A percentile compares a stretch with the other conserved stretches of the same genome.
These are phyloP conservation scores for Mormyrops boulengeri DNA, from an alignment of 2,797 vertebrate species.

Conservation along the genomic window DNA sequence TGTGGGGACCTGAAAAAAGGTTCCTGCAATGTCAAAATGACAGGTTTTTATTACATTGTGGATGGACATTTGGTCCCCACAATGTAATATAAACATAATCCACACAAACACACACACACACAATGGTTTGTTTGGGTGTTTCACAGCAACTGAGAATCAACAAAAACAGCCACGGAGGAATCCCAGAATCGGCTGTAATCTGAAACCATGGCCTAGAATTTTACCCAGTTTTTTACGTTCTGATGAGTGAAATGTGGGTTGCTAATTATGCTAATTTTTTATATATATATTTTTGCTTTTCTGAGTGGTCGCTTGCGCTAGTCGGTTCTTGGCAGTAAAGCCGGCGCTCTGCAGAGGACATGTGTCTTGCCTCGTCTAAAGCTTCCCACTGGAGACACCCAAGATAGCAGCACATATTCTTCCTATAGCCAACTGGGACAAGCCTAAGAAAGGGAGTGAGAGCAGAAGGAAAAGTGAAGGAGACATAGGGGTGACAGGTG, in stretches of 20 bases:
- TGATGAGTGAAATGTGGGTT: slow-evolving; percentile 5
- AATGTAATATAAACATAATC: background rate
- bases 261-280: background rate
- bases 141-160: background rate
- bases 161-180: background rate
- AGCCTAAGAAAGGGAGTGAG: background rate
- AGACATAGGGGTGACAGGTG: background rate
- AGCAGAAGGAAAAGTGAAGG: background rate
- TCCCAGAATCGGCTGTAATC: background rate
- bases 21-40: background rate
- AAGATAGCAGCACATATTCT: slow-evolving; percentile 30
- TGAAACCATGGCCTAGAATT: background rate
- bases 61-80: background rate
- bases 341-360: background rate
- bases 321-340: background rate
- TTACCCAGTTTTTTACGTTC: background rate
- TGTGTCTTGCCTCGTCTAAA: slow-evolving; percentile 1
- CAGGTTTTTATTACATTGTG: background rate
- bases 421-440: background rate
- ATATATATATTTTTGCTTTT: background rate
- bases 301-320: background rate
- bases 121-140: background rate
- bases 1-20: background rate
- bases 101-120: background rate
- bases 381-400: slow-evolving; percentile 25